These are phyloP conservation scores for Setophaga petechia DNA, from an alignment of 2,113 vertebrate genomes.

Conservation along the genomic window DNA sequence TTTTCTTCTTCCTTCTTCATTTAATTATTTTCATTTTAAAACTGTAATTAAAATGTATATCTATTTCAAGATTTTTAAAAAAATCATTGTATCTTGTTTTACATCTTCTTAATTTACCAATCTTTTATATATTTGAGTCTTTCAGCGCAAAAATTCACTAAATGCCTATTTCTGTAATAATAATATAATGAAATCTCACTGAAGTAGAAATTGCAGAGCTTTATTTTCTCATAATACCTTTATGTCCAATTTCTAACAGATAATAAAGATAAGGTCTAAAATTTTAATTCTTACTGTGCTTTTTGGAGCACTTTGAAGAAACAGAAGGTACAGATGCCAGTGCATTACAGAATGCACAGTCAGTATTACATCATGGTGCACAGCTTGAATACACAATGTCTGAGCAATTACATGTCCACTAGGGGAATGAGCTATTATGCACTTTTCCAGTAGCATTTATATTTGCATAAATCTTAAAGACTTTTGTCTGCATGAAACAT, in stretches of 20 bases:
- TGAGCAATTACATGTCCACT: not conserved
- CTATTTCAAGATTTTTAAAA: not conserved
- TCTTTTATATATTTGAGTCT: not conserved
- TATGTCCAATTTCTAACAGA: not conserved
- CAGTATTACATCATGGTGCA: fast-evolving
- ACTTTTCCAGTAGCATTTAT: not conserved
- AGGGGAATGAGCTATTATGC: not conserved
- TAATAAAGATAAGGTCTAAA: not conserved
- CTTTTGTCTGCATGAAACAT: fast-evolving
- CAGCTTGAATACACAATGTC: not conserved
- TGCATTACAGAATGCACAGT: not conserved
- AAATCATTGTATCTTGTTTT: not conserved
- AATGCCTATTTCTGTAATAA: not conserved
- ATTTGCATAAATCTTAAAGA: not conserved
- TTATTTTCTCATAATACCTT: not conserved
- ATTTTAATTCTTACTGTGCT: not conserved
- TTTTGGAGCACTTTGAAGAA: not conserved
- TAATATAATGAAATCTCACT: not conserved
- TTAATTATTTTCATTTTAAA: not conserved
- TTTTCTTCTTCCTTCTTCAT: not conserved
- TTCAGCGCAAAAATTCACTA: not conserved
- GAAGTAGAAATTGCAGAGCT: not conserved
- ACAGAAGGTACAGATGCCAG: not conserved
- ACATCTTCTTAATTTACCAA: not conserved
- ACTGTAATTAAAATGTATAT: not conserved